These are phyloP conservation scores for Drosophila incognita DNA, from an alignment of 2,888 invertebrate genomes.

Conservation along the genomic window DNA sequence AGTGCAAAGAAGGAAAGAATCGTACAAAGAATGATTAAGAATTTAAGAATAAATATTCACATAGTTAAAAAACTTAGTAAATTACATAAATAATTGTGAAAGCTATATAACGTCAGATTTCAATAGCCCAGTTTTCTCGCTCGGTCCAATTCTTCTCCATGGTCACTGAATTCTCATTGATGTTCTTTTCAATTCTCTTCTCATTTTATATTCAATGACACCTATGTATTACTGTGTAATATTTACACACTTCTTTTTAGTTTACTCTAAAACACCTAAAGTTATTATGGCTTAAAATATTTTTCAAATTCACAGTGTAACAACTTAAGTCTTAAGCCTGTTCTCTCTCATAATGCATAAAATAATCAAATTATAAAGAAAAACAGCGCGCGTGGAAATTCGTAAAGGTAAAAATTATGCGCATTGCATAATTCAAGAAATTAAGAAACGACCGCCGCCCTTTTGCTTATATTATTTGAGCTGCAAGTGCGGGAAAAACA, in stretches of 20 bases:
- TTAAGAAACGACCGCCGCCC: slow-evolving; percentile 46
- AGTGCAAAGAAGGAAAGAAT: neutral
- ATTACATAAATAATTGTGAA: slow-evolving; percentile 6
- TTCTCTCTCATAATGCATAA: slow-evolving; percentile 12
- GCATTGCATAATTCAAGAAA: slow-evolving; percentile 69
- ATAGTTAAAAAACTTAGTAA: neutral
- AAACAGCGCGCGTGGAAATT: slow-evolving; percentile 27
- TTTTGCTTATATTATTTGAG: slow-evolving; percentile 44
- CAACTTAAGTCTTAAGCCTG: neutral
- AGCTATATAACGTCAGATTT: neutral
- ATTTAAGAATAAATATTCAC: neutral
- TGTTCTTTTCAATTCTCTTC: neutral
- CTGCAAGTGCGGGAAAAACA: slow-evolving; percentile 38
- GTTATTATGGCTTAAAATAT: neutral
- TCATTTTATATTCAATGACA: neutral
- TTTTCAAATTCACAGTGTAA: neutral
- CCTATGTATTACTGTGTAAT: neutral
- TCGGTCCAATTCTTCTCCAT: slow-evolving; percentile 8
- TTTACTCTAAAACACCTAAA: neutral
- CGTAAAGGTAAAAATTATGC: slow-evolving; percentile 46
- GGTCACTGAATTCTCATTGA: neutral
- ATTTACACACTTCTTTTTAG: neutral
- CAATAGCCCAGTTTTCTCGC: slow-evolving; percentile 5
- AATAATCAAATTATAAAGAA: slow-evolving; percentile 35
- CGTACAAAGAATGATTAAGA: neutral